Base-by-base conservation (phyloP, 2,888 invertebrate genomes). In the Apoda limacodes region DNA sequence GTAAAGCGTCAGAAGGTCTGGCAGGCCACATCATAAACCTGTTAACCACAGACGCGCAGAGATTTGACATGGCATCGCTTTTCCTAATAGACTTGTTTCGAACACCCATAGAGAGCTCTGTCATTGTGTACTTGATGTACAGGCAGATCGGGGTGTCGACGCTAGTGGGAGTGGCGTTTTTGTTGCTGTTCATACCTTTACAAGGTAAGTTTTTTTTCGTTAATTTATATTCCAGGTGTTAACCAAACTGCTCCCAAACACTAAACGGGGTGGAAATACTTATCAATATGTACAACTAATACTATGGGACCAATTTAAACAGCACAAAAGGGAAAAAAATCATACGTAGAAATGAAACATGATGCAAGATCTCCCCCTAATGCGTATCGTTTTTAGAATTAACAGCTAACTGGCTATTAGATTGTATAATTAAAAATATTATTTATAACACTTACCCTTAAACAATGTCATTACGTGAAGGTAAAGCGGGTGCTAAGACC, bases 11-110 rank as follows among this genome's bases (percentile, higher is more conserved):
- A 63, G 65, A 88, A 84, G 75, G 86, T 70, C 33, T 90, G 83
- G 37, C 71, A 82, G 59, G 88, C 72, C 41, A 85, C 85, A 69
- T 92, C 85, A 29, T 93, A 28, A 88, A 92, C 68, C 63, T 95
- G 19, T 61, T 95, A 37, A 93, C 94, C 0, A 95, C 94, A 32
- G 95, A 96, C 63, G 93, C 94, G 1, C 88, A 88, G 42, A 72
- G 94, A 35, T 93, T 95, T 64, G 95, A 95, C 63, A 84, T 91
- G 67, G 88, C 89, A 5, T 83, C 89, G 11, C 72, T 92, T 29
- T 93, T 93, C 58, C 68, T 92, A 11, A 90, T 93, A 60, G 93
- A 92, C 53, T 66, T 95, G 4, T 89, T 93, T 83, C 78, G 93
- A 12, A 92, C 91, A 0, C 95, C 95, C 0, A 57, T 94, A 1